Evolutionary conservation across 2,888 invertebrate species (phyloP).

Genomic region (Cephus sareptanus): DNA sequence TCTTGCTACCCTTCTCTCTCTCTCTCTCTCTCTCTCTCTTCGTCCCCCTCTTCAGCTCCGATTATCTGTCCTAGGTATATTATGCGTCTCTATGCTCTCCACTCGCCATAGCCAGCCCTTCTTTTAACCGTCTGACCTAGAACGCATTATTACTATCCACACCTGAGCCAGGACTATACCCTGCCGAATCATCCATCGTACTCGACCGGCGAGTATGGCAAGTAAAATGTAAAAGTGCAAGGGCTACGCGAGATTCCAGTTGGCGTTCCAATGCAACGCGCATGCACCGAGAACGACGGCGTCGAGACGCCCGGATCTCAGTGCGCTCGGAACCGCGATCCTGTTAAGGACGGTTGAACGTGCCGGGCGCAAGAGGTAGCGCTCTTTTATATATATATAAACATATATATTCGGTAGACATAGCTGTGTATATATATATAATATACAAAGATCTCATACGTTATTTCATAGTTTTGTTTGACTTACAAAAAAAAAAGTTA

Average conservation of each 20-base stretch:
- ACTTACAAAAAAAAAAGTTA: neutral
- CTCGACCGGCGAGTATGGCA: neutral
- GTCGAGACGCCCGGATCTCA: conserved; percentile 56
- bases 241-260: neutral
- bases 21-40: neutral
- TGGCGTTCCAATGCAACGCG: conserved; percentile 29
- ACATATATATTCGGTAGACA: neutral
- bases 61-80: neutral
- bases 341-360: conserved; percentile 39
- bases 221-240: neutral
- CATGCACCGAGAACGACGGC: conserved; percentile 48
- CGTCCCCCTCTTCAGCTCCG: neutral
- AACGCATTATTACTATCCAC: neutral
- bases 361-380: neutral
- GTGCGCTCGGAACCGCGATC: conserved; percentile 56
- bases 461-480: neutral
- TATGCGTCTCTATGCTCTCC: neutral
- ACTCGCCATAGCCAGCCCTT: neutral
- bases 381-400: neutral
- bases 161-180: neutral
- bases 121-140: neutral
- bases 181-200: neutral
- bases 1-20: too few species aligned
- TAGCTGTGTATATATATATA: neutral
- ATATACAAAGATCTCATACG: neutral